phyloP scores from a whole-genome alignment of 2,888 invertebrate genomes.

The Volucella zonaria region DNA sequence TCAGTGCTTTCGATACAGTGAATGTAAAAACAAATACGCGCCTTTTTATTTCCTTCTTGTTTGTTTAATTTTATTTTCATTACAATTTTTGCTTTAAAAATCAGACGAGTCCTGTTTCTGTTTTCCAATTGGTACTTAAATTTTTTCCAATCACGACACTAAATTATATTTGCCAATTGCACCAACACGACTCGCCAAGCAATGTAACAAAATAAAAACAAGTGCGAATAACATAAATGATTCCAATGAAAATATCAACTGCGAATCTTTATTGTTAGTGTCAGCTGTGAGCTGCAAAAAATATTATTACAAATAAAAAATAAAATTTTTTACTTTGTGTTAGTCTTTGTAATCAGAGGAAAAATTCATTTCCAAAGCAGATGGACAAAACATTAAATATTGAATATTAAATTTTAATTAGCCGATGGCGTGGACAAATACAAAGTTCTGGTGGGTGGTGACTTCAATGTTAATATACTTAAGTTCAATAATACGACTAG shows the following conservation, averaged over 20 bases:
- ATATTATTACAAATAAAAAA: neutral
- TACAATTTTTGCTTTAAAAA: neutral
- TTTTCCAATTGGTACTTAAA: neutral
- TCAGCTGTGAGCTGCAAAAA: neutral
- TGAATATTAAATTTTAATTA: conserved; percentile 64
- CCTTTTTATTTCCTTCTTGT: too few species aligned
- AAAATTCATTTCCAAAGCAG: neutral
- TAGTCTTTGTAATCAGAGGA: conserved; percentile 5
- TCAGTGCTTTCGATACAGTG: too few species aligned
- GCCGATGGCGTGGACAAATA: conserved; percentile 23
- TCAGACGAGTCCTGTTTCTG: neutral
- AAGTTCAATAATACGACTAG: too few species aligned
- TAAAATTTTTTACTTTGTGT: neutral
- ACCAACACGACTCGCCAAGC: too few species aligned
- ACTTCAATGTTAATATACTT: too few species aligned
- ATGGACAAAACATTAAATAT: conserved; percentile 23
- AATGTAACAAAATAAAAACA: neutral
- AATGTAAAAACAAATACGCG: too few species aligned
- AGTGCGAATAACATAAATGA: neutral
- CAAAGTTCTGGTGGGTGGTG: too few species aligned
- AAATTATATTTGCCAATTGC: neutral
- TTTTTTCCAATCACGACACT: neutral
- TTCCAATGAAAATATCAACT: conserved; percentile 11
- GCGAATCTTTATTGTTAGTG: neutral
- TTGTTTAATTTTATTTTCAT: too few species aligned